Percentiles rank a stretch among this genome's conserved stretches.
Conservation (phyloP, 2,797 vertebrate species). For the Hybognathus amarus region DNA sequence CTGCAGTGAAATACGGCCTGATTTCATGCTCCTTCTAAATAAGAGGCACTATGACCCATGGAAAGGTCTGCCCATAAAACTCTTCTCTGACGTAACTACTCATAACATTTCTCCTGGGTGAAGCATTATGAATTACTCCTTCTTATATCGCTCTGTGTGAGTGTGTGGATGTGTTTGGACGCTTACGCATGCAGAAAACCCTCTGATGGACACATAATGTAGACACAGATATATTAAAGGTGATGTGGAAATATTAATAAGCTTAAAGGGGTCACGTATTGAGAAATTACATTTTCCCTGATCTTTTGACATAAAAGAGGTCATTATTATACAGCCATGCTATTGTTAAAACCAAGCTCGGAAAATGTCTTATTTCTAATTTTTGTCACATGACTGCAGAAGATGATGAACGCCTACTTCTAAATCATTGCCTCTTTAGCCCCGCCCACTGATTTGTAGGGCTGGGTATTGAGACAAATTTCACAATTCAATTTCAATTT, state of each 20-base stretch:
- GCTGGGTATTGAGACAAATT: too few species aligned
- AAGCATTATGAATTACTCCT: constrained; percentile 64
- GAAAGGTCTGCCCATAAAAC: constrained; percentile 62
- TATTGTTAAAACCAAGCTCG: neutral
- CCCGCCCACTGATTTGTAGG: neutral
- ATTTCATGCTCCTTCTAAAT: constrained; percentile 43
- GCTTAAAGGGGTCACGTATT: neutral
- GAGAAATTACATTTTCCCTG: neutral
- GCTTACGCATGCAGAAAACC: neutral
- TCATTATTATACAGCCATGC: neutral
- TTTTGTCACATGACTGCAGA: neutral
- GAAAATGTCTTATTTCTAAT: neutral
- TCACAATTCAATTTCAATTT: too few species aligned
- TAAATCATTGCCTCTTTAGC: neutral
- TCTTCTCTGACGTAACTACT: constrained; percentile 54
- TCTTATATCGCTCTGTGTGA: constrained; percentile 57
- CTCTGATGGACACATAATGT: neutral
- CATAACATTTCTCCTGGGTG: constrained; percentile 58
- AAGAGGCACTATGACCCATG: constrained; percentile 54
- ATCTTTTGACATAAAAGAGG: neutral
- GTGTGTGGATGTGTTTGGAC: constrained; percentile 6
- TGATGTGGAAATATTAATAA: neutral
- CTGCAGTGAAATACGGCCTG: constrained; percentile 55
- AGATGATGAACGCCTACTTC: neutral
- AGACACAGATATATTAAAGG: neutral